Conservation (phyloP, 2,113 vertebrate genomes). For the Pluvialis apricaria region DNA sequence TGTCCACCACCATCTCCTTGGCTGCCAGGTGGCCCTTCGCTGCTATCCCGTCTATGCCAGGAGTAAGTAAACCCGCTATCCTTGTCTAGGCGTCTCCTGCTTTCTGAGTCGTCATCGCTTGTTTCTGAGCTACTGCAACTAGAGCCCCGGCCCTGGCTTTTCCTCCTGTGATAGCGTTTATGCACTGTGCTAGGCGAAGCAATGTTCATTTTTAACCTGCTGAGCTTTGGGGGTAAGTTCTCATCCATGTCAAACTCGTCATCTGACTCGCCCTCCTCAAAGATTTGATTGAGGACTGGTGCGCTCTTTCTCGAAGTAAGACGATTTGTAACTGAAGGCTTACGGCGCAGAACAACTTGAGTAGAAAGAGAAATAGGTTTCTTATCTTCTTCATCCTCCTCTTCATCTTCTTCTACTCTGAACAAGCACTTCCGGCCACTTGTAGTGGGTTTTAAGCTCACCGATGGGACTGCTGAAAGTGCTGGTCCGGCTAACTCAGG, state of each 20-base stretch:
- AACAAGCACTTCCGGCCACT: slow-evolving; percentile 90
- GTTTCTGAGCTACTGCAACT: slow-evolving; percentile 97
- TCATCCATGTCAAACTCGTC: slow-evolving; percentile 95
- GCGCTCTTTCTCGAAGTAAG: slow-evolving; percentile 94
- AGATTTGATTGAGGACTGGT: slow-evolving; percentile 96
- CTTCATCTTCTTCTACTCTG: slow-evolving; percentile 93
- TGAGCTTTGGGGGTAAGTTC: slow-evolving; percentile 93
- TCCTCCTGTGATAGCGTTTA: slow-evolving; percentile 90
- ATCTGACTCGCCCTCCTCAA: slow-evolving; percentile 94
- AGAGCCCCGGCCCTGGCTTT: slow-evolving; percentile 93
- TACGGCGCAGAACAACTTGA: slow-evolving; percentile 90
- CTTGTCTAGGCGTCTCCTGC: slow-evolving; percentile 89
- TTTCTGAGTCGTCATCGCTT: slow-evolving; percentile 94
- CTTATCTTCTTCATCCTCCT: slow-evolving; percentile 93
- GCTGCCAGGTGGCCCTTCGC: slow-evolving; percentile 90
- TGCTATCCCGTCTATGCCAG: slow-evolving; percentile 92
- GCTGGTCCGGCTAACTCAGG: slow-evolving; percentile 72
- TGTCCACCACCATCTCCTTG: slow-evolving; percentile 84
- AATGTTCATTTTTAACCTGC: slow-evolving; percentile 94
- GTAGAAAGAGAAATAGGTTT: slow-evolving; percentile 81
- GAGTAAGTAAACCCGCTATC: slow-evolving; percentile 87
- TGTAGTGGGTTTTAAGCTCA: slow-evolving; percentile 70
- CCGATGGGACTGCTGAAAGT: slow-evolving; percentile 30
- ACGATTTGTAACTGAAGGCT: slow-evolving; percentile 93
- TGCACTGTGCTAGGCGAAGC: slow-evolving; percentile 87